Evolutionary conservation across 1,140 invertebrate genomes (phyloP).

Genomic region (Pseudomyrmex sp.): DNA sequence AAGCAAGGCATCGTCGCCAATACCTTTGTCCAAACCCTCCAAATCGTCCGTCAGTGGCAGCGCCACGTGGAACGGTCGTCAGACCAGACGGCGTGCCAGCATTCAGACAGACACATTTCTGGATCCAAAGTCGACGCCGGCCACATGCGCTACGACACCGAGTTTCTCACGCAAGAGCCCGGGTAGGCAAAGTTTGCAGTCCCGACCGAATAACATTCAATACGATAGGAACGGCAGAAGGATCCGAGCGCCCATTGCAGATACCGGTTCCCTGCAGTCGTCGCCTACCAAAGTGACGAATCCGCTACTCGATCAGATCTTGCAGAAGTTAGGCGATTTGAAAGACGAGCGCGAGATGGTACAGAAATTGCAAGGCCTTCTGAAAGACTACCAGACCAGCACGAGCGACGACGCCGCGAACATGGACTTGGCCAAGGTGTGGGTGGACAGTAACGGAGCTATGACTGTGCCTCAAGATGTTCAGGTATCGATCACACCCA

Average conservation of each 20-base stretch:
- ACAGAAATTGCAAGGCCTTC: constrained; percentile 89
- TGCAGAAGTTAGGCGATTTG: constrained; percentile 89
- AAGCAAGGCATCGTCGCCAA: constrained; percentile 78
- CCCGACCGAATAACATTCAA: constrained; percentile 82
- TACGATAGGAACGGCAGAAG: constrained; percentile 87
- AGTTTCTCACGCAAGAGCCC: constrained; percentile 88
- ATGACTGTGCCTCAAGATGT: constrained; percentile 82
- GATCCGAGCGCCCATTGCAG: constrained; percentile 80
- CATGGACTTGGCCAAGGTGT: constrained; percentile 89
- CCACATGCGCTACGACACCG: constrained; percentile 79
- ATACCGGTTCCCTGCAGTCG: constrained; percentile 85
- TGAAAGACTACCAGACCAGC: constrained; percentile 86
- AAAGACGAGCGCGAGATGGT: constrained; percentile 89
- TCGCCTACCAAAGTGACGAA: constrained; percentile 88
- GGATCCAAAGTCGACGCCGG: constrained; percentile 80
- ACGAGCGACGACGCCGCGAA: constrained; percentile 86
- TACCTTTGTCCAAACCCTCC: constrained; percentile 65
- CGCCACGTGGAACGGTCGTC: constrained; percentile 90
- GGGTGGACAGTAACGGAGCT: constrained; percentile 90
- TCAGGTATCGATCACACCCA: constrained; percentile 79
- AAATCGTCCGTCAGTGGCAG: constrained; percentile 80
- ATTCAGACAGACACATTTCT: constrained; percentile 89
- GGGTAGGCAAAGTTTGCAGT: constrained; percentile 87
- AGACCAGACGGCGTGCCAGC: constrained; percentile 86
- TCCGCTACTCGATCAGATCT: constrained; percentile 89